Evolutionary conservation across 2,888 invertebrate species (phyloP), one percentile per base, ranked within the genome.

Genomic region (Andrena fulva): DNA sequence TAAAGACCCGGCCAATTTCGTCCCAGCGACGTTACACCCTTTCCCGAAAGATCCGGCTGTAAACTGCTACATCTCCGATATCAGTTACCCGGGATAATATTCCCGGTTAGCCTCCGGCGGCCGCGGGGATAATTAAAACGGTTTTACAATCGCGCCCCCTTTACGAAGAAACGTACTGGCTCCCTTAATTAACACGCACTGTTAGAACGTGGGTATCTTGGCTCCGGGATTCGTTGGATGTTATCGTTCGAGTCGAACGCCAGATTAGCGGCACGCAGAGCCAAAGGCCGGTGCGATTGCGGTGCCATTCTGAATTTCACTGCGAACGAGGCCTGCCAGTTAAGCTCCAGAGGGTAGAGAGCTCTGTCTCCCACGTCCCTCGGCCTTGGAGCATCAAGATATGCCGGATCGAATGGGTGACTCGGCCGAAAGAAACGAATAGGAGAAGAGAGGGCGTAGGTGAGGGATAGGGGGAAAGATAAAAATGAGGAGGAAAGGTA

Each of bases 381-480:
- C 48, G 0, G n/a, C 50, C 69, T n/a, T 10, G 3, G 10, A 52
- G 3, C 20, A 42, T 6, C 27, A 8, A 27, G 64, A 67, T 72
- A 73, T 67, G 75, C 77, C 35, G 54, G 78, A 85, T 87, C 85
- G 82, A 80, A 74, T 63, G 76, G 75, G 70, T 73, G 78, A 77
- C 59, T 59, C 50, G 79, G 54, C 16, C 48, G 77, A 71, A 68
- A 72, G 72, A 48, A 77, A 74, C 50, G 69, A 80, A 33, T 56
- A 12, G 42, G 8, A 54, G 66, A 59, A 27, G 31, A 1, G 29
- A 20, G 24, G 16, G 24, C 6, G 5, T 12, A 54, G 33, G 33
- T 20, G 10, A 8, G 24, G 6, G 7, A 50, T 7, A 52, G 29
- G 27, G 27, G 7, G 48, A 48, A 2, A 59, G 12, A 24, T 12